Base-by-base conservation (phyloP, 2,113 vertebrate genomes). In the Nymphicus hollandicus region DNA sequence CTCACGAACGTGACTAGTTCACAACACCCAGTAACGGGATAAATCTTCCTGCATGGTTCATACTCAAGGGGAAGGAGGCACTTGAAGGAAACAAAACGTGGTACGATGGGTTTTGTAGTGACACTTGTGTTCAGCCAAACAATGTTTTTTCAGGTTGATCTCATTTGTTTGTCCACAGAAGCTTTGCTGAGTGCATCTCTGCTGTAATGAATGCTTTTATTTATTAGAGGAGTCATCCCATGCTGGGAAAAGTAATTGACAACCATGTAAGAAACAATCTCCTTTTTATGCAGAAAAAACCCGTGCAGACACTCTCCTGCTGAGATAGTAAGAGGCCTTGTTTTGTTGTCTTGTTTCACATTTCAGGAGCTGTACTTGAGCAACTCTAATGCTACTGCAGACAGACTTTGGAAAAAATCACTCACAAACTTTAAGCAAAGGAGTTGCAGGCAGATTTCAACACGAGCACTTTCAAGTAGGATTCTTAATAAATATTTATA, bases 401-500 rank as follows among this genome's bases (percentile, higher is more conserved):
- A 7, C 56, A 82, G 61, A 39, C 31, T 90, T 64, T 90, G 35
- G 82, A 77, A 50, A 69, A 69, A 60, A 24, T 13, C 52, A 52
- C 20, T 8, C 72, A 43, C 3, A 2, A 81, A 19, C 58, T 77
- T 87, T 43, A 72, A 93, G 15, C 72, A 85, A 39, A 65, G 70
- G 41, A 69, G 56, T 91, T 87, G 70, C 61, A 82, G 82, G 61
- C 66, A 56, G 47, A 71, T 96, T 96, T 91, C 82, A 88, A 83
- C 86, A 70, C 4, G 22, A 50, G 23, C 35, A 5, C 91, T 90
- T 90, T 86, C 37, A 88, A 65, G 68, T 63, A 39, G 31, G 24
- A 92, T 93, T 95, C 79, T 86, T 94, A 91, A 90, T 92, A 58
- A 1, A 5, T 56, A 80, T 91, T 91, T 91, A 44, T 82, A 66